These are phyloP conservation scores for Ectemnius lituratus DNA, from an alignment of 2,888 invertebrate species.

Conservation along the genomic window DNA sequence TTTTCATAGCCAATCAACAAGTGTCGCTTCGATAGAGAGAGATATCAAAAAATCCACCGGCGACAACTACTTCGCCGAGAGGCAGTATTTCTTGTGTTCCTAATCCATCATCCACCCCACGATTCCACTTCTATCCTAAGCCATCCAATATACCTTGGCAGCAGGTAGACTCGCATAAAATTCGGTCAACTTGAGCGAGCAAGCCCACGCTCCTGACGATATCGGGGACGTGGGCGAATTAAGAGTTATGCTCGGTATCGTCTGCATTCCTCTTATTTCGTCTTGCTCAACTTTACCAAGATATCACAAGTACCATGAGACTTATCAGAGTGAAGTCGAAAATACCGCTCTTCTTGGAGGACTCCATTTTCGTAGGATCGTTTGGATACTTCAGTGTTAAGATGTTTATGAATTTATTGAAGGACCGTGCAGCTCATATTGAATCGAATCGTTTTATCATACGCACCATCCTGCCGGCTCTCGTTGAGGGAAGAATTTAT, in stretches of 20 bases:
- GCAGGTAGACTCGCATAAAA: conserved; percentile 51
- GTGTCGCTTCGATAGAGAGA: not conserved
- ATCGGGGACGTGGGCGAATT: conserved; percentile 60
- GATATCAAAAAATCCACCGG: not conserved
- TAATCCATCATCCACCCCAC: conserved; percentile 2
- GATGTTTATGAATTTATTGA: no score
- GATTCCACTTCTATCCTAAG: not conserved
- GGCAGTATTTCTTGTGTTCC: not conserved
- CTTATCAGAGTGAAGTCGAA: conserved; percentile 31
- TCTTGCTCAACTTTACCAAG: conserved; percentile 47
- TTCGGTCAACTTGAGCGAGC: conserved; percentile 49
- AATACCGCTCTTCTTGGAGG: conserved; percentile 22
- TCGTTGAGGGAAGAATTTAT: conserved; percentile 46
- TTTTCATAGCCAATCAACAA: conserved; percentile 31
- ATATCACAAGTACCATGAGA: conserved; percentile 50
- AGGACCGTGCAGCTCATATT: no score
- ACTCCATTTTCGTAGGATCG: no score
- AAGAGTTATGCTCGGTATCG: conserved; percentile 61
- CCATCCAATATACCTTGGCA: no score
- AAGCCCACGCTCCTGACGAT: conserved; percentile 57
- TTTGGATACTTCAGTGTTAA: no score
- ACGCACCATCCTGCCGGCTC: not conserved
- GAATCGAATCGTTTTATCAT: no score
- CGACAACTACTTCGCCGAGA: not conserved
- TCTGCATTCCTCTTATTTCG: conserved; percentile 53